Evolutionary conservation across 2,888 invertebrate species (phyloP).

Genomic region (Galerucella nymphaeae): DNA sequence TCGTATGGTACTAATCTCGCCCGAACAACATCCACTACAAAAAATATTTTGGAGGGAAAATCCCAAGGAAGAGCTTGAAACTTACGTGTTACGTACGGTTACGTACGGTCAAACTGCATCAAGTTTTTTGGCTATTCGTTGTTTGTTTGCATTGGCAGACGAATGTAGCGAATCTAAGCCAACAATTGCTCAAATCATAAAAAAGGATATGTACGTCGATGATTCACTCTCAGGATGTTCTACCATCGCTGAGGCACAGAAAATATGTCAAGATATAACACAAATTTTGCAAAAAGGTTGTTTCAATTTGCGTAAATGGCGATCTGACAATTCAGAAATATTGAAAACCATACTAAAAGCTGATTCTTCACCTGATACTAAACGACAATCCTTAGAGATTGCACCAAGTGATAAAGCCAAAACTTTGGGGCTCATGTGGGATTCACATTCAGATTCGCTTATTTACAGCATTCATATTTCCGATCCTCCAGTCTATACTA

Average conservation of each 20-base stretch:
- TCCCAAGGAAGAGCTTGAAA: background rate
- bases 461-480: background rate
- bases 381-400: background rate
- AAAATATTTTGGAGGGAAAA: background rate
- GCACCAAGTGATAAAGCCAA: conserved; percentile 6
- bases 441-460: background rate
- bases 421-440: conserved; percentile 19
- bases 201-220: background rate
- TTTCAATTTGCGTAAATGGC: background rate
- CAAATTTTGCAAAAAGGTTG: background rate
- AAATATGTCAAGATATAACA: background rate
- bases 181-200: background rate
- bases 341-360: background rate
- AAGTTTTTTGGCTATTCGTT: background rate
- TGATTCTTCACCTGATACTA: background rate
- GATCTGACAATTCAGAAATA: background rate
- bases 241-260: background rate
- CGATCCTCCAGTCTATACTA: background rate
- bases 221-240: background rate
- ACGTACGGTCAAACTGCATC: background rate
- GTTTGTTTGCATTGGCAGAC: background rate
- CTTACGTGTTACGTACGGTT: background rate
- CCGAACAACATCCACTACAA: background rate
- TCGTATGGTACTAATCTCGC: background rate
- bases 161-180: background rate